These are phyloP conservation scores for Scytalopus superciliaris DNA, from an alignment of 2,113 vertebrate species.

Conservation along the genomic window DNA sequence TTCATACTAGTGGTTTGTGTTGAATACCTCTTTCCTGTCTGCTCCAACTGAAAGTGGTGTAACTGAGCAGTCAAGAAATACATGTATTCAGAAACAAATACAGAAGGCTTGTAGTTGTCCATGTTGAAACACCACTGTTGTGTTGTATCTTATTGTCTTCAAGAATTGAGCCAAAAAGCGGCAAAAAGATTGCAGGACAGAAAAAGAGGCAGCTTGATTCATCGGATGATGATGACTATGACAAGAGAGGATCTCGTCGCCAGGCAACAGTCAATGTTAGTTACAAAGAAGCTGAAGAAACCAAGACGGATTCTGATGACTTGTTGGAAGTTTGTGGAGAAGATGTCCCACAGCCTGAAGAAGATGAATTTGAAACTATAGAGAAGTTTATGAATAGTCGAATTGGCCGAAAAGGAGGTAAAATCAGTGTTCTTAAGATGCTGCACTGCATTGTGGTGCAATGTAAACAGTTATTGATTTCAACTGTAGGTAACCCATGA, in stretches of 20 bases:
- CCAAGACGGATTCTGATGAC: constrained; percentile 96
- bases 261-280: constrained; percentile 96
- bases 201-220: constrained; percentile 83
- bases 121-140: neutral
- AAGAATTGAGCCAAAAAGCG: constrained; percentile 86
- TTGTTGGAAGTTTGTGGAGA: constrained; percentile 91
- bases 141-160: neutral
- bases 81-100: constrained; percentile 1
- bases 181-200: constrained; percentile 83
- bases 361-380: constrained; percentile 97
- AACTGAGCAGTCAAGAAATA: constrained; percentile 8
- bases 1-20: neutral
- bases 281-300: constrained; percentile 95
- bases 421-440: neutral
- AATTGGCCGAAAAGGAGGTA: constrained; percentile 91
- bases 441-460: neutral
- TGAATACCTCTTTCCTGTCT: neutral
- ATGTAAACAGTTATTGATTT: neutral
- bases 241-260: constrained; percentile 88
- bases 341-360: constrained; percentile 90
- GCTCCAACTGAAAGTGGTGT: neutral
- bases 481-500: neutral
- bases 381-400: constrained; percentile 93
- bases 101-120: neutral
- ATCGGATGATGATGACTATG: constrained; percentile 78